Base-by-base conservation (phyloP, 2,888 invertebrate species). In the Dione vanillae region DNA sequence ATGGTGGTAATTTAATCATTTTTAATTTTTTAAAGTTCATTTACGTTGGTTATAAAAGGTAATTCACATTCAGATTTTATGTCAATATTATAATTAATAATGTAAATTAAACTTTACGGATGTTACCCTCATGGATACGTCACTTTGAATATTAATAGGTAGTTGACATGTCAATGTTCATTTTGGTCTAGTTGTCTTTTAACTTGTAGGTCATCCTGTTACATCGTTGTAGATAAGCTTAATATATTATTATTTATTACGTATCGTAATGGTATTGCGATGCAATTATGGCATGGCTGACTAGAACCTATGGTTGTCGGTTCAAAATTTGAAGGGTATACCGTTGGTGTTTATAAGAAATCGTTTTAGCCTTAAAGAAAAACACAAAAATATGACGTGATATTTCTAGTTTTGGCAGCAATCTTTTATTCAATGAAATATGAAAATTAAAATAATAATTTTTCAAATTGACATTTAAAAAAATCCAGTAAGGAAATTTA, bases 131-230 rank as follows among this genome's bases (percentile, higher is more conserved):
- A 69, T 70, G 62, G 70, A 72, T 73, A 70, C 66, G 71, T 72
- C 68, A 74, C 59, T 72, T 74, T 75, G 68, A 75, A 74, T 75
- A 74, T 75, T 70, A 74, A 76, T 73, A 41, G 64, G 59, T 69
- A 69, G 49, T 43, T 74, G 75, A 73, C 56, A 71, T 71, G 47
- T 72, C 73, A 73, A 78, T 80, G 78, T 74, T 77, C 72, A 79
- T 78, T 76, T 76, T 66, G 71, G 71, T 74, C 71, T 75, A 68
- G 73, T 71, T 72, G 72, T 78, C 77, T 74, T 80, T 75, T 75
- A 78, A 75, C 61, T 75, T 79, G 69, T 74, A 80, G 80, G 81
- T 76, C 59, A 45, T 12, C n/a, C 1, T 35, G 11, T n/a, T 35
- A 61, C 0, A 10, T 7, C n/a, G 9, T 16, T 45, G 10, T 45